Conservation (phyloP, 2,888 invertebrate species). For the Hymenopus coronatus region DNA sequence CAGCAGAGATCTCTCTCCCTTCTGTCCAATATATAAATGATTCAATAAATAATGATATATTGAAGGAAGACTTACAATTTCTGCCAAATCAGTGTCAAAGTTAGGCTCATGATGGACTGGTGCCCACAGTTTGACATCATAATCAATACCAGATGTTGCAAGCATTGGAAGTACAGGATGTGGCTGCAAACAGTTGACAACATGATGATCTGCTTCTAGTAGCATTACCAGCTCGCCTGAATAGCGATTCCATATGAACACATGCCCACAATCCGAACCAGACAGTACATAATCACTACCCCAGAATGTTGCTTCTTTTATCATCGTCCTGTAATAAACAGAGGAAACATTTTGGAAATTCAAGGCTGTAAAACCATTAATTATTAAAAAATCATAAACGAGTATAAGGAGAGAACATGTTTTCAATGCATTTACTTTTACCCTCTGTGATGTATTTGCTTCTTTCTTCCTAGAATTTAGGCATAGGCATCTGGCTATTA, state of each 20-base stretch:
- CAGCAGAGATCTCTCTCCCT: too few relatives aligned
- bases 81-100: slow-evolving; percentile 62
- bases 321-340: slow-evolving; percentile 63
- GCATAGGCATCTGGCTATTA: too few relatives aligned
- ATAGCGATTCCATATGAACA: slow-evolving; percentile 76
- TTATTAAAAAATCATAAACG: too few relatives aligned
- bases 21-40: too few relatives aligned
- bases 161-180: slow-evolving; percentile 73
- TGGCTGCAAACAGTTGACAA: slow-evolving; percentile 81
- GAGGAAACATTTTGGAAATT: too few relatives aligned
- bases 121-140: slow-evolving; percentile 81
- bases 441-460: too few relatives aligned
- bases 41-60: neutral
- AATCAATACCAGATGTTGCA: slow-evolving; percentile 85
- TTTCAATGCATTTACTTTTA: too few relatives aligned
- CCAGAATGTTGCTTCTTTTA: slow-evolving; percentile 85
- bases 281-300: slow-evolving; percentile 77
- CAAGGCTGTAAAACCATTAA: too few relatives aligned
- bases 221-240: slow-evolving; percentile 70
- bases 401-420: too few relatives aligned
- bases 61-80: slow-evolving; percentile 54
- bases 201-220: slow-evolving; percentile 76
- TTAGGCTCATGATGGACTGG: slow-evolving; percentile 60
- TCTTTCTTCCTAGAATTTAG: too few relatives aligned
- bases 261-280: slow-evolving; percentile 86